Base-by-base conservation (phyloP, 1,140 invertebrate genomes). In the Drosophila ficusphila region DNA sequence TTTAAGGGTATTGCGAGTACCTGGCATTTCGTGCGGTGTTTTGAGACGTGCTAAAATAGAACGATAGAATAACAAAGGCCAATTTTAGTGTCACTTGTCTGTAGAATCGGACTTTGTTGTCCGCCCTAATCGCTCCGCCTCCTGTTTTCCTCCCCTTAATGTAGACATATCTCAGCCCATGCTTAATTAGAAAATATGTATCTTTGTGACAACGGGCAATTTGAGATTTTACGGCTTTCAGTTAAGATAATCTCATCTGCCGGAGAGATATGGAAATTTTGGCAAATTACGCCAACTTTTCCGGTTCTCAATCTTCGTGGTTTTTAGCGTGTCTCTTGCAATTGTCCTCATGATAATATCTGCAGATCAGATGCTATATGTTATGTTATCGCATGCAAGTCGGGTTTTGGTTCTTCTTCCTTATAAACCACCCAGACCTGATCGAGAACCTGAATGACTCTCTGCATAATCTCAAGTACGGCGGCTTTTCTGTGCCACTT, bases 1-100 rank as follows among this genome's bases (percentile, higher is more conserved):
- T 25, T 12, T 34, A 53, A 58, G 29, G 46, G 11, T 39, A 41
- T 27, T 33, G 29, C 11, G 25, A 34, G 21, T 52, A 49, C 23
- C 53, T 64, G 65, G 42, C 64, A 47, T 65, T 77, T 71, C 60
- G 79, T 85, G 65, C 62, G 19, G 44, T 36, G 60, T 67, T 56
- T 19, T 74, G 78, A 82, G 72, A 83, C 78, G 79, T 83, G 78
- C 79, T 74, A 82, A 83, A 71, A 82, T 82, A 67, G 64, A 67
- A 67, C 36, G 8, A 67, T 34, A 14, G 36, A 67, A 52, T 16
- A 49, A 51, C 42, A 47, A 71, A 49, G 72, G 71, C 76, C 79
- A 85, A 85, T 85, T 85, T 85, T 79, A 68, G 60, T 86, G 81
- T 85, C 72, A 86, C 52, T 83, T 83, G 74, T 47, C 38, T 62